Percentiles rank a stretch among this genome's conserved stretches.
Evolutionary conservation across 2,888 invertebrate species (phyloP).

Genomic region (Leucophora obtusa): DNA sequence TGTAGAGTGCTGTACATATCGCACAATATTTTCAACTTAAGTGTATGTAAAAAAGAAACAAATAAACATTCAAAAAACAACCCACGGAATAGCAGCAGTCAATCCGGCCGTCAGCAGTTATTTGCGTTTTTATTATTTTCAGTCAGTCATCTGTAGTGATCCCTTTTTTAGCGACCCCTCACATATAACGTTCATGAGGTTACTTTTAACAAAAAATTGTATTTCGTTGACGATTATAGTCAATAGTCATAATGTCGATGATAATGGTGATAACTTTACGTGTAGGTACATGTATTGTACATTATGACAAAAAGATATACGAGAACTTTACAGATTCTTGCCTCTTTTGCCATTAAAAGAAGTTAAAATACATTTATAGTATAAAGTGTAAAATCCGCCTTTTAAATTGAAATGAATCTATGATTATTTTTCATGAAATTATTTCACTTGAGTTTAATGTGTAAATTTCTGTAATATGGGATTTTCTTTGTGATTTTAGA

Average conservation of each 20-base stretch:
- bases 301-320: too few species aligned
- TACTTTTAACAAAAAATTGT: constrained; percentile 16
- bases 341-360: too few species aligned
- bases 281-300: too few species aligned
- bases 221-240: constrained; percentile 33
- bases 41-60: not conserved
- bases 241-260: constrained; percentile 38
- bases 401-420: constrained; percentile 55
- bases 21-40: not conserved
- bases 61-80: constrained; percentile 27
- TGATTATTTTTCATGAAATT: constrained; percentile 43
- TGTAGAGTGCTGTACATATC: too few species aligned
- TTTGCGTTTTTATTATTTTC: constrained; percentile 29
- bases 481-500: not conserved
- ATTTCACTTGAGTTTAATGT: constrained; percentile 12
- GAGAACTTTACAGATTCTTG: too few species aligned
- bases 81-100: constrained; percentile 45
- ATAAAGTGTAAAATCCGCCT: not conserved
- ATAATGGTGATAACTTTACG: constrained; percentile 20
- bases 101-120: constrained; percentile 24
- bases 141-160: constrained; percentile 33
- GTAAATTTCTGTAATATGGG: not conserved
- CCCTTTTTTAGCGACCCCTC: constrained; percentile 44
- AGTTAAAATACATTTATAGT: constrained; percentile 22
- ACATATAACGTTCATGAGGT: constrained; percentile 38